A percentile compares a stretch with the other conserved stretches of the same genome.
phyloP scores from a whole-genome alignment of 53 echinoderm and acorn worm genomes.

The Patiria pectinifera region DNA sequence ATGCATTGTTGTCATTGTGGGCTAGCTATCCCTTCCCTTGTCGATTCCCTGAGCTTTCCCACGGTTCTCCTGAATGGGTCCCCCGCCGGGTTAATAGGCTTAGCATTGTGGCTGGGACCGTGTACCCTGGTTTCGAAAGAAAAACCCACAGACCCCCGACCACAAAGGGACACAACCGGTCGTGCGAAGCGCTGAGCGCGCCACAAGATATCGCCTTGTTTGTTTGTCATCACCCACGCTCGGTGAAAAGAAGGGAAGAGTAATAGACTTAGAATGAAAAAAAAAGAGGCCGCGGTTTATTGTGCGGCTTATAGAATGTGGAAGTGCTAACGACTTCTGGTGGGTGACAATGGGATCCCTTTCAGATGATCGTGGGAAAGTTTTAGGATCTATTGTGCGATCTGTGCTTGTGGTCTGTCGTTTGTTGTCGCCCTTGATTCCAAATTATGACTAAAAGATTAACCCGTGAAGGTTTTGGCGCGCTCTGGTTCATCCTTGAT shows the following conservation, averaged over 20 bases:
- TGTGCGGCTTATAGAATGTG: background rate
- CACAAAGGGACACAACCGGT: background rate
- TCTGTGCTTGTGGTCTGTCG: background rate
- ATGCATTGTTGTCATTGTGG: constrained; percentile 1
- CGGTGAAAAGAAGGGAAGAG: background rate
- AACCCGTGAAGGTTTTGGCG: background rate
- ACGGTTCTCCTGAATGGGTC: constrained; percentile 44
- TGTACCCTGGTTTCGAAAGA: background rate
- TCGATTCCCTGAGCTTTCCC: constrained; percentile 33
- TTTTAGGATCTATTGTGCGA: background rate
- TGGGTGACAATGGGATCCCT: constrained; percentile 21
- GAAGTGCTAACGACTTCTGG: constrained; percentile 59
- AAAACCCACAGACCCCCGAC: background rate
- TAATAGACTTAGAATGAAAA: background rate
- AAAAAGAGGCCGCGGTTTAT: constrained; percentile 6
- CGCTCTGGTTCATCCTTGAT: background rate
- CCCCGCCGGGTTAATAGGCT: constrained; percentile 55
- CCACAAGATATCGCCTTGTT: constrained; percentile 18
- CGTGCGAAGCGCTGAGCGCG: background rate
- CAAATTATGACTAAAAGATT: background rate
- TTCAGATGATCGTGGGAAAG: constrained; percentile 46
- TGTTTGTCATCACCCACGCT: background rate
- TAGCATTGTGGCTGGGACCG: constrained; percentile 10
- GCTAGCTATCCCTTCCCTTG: background rate
- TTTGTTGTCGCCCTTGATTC: background rate